Evolutionary conservation across 2,888 invertebrate genomes (phyloP), one percentile per base, ranked within the genome.

Genomic region (Mimachlamys varia): DNA sequence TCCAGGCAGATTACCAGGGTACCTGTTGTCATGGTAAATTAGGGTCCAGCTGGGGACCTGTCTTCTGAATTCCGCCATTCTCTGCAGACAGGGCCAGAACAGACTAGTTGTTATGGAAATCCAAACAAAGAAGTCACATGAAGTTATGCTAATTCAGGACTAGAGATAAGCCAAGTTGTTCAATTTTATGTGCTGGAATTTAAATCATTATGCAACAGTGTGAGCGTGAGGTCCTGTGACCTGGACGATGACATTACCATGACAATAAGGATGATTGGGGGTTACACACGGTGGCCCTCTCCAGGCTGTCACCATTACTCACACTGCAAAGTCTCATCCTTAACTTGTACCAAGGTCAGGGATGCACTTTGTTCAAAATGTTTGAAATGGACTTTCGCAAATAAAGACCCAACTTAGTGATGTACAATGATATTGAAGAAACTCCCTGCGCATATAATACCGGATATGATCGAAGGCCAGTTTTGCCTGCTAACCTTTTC

Each of bases 171-270:
- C 27, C 76, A 76, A 15, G 76, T 76, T 76, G 76, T 76, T 76
- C 76, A 76, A 76, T 76, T 76, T 76, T 76, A 76, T 76, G 76
- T 76, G 76, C 33, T 76, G 76, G 76, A 76, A 76, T 76, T 76
- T 33, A 76, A 76, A 76, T 76, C 76, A 27, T 76, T 76, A 76
- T 76, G 76, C 76, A 76, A 76, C 33, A 76, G 76, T 12, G 12
- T 27, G 76, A 76, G 76, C 33, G 27, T 76, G 76, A 76, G 76
- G 27, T 12, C 22, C 13, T 12, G 76, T 76, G 76, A 76, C 33
- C 76, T 33, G 33, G 10, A 10, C 33, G 33, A 76, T 62, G 5
- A 27, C 22, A 62, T 76, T 76, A 76, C 76, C 76, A 76, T 76
- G 76, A 76, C 76, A 76, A 76, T 76, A 15, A 33, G 27, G 5